Evolutionary conservation across 2,113 vertebrate species (phyloP).

Genomic region (Hippocampus guttulatus): DNA sequence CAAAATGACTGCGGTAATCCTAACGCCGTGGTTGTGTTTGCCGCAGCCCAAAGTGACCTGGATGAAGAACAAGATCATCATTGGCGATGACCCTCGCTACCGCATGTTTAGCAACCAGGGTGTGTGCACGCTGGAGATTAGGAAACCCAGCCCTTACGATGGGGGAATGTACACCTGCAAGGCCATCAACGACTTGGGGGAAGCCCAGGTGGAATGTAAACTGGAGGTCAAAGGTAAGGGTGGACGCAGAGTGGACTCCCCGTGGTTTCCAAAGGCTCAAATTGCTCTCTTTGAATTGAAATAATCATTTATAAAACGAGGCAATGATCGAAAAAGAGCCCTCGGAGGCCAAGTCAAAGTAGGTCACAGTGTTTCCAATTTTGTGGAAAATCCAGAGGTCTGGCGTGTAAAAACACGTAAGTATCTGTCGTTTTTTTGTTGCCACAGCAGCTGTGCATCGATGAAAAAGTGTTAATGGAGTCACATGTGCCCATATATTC

Average conservation of each 20-base stretch:
- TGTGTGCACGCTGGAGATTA: constrained; percentile 93
- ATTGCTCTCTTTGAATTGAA: not conserved
- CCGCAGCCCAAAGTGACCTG: constrained; percentile 91
- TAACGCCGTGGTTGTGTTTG: not conserved
- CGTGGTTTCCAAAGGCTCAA: constrained; percentile 38
- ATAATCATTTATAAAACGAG: not conserved
- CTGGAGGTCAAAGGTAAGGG: constrained; percentile 95
- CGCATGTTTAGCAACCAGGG: constrained; percentile 97
- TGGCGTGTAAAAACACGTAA: not conserved
- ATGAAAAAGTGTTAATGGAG: not conserved
- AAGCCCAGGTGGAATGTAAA: constrained; percentile 92
- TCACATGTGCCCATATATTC: not conserved
- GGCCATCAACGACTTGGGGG: constrained; percentile 87
- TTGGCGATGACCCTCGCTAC: constrained; percentile 88
- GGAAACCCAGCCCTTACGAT: constrained; percentile 93
- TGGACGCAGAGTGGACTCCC: constrained; percentile 4
- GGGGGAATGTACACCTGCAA: constrained; percentile 89
- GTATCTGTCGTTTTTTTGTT: constrained; percentile 2
- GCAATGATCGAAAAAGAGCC: not conserved
- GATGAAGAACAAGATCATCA: constrained; percentile 95
- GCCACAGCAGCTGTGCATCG: not conserved
- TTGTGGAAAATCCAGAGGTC: not conserved
- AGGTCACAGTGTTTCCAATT: not conserved
- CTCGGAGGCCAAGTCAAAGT: not conserved
- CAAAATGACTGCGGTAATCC: not conserved